Conservation (phyloP, 2,888 invertebrate species). For the Eretmocerus hayati region DNA sequence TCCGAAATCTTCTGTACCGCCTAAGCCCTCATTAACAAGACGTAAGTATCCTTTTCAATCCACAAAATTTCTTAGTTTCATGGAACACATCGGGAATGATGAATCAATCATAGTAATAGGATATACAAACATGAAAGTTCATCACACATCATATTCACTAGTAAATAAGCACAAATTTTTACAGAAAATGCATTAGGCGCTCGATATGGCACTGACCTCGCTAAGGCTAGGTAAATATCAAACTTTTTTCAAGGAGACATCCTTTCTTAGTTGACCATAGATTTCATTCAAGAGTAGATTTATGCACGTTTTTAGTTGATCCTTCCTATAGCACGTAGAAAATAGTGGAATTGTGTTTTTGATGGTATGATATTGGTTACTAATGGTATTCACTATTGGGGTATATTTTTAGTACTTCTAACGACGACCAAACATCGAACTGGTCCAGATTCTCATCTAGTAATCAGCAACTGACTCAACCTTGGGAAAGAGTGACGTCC, state of each 20-base stretch:
- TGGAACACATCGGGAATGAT: neutral
- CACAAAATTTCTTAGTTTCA: neutral
- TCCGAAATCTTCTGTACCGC: slow-evolving; percentile 13
- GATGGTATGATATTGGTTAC: too few relatives aligned
- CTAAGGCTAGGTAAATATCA: slow-evolving; percentile 32
- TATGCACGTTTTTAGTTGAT: too few relatives aligned
- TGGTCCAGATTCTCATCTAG: slow-evolving; percentile 40
- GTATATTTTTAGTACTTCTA: slow-evolving; percentile 37
- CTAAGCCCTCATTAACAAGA: slow-evolving; percentile 21
- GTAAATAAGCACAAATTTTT: too few relatives aligned
- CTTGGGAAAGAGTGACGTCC: slow-evolving; percentile 36
- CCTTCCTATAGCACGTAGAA: too few relatives aligned
- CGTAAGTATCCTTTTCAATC: slow-evolving; percentile 18
- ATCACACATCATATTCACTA: too few relatives aligned
- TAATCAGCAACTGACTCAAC: slow-evolving; percentile 40
- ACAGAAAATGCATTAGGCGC: slow-evolving; percentile 25
- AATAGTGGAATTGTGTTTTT: too few relatives aligned
- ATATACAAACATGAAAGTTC: too few relatives aligned
- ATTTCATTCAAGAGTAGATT: too few relatives aligned
- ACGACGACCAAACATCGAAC: slow-evolving; percentile 36
- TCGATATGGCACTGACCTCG: slow-evolving; percentile 24
- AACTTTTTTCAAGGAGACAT: neutral
- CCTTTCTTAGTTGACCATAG: too few relatives aligned
- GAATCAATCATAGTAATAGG: neutral
- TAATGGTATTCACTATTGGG: too few relatives aligned